Conservation (phyloP, 2,797 vertebrate species). For the Hirundo rustica region DNA sequence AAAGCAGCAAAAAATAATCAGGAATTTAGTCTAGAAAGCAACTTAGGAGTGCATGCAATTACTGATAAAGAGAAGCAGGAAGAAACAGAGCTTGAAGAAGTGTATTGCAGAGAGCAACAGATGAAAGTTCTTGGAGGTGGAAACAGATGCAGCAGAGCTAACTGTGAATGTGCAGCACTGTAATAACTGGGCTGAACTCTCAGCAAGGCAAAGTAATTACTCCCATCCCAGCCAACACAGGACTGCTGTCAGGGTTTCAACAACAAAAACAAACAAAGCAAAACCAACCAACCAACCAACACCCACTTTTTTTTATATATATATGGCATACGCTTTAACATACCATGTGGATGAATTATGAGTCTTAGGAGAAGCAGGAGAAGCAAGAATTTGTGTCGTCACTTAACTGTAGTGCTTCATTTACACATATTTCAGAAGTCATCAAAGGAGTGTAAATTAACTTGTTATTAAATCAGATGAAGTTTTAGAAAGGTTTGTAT, state of each 20-base stretch:
- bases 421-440: background rate
- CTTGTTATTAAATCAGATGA: slow-evolving; percentile 31
- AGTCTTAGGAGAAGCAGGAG: background rate
- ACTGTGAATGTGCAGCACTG: background rate
- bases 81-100: background rate
- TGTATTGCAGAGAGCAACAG: background rate
- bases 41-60: background rate
- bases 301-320: accelerated
- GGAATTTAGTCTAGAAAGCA: background rate
- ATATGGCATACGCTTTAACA: background rate
- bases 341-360: background rate
- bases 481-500: slow-evolving; percentile 13
- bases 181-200: background rate
- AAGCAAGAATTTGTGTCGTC: background rate
- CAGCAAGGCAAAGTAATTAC: background rate
- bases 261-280: background rate
- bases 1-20: background rate
- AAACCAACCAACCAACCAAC: too few species aligned
- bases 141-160: background rate
- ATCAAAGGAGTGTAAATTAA: background rate
- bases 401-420: background rate
- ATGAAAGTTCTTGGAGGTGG: background rate
- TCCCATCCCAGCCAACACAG: background rate
- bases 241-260: background rate
- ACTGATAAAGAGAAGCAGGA: background rate